A percentile compares a stretch with the other conserved stretches of the same genome.
Conservation (phyloP, 1,140 invertebrate species). For the Psix sp. region DNA sequence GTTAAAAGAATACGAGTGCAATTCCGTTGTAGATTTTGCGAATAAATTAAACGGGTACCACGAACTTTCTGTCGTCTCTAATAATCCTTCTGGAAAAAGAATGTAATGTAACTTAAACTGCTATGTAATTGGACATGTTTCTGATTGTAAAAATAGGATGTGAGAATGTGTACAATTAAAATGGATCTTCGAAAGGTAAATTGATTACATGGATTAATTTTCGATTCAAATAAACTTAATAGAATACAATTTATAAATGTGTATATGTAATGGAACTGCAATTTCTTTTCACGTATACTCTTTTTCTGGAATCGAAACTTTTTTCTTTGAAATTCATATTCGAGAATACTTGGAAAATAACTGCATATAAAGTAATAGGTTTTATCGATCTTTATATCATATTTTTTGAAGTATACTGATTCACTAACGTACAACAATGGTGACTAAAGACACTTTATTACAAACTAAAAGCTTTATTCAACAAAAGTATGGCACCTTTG, state of each 20-base stretch:
- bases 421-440: background rate
- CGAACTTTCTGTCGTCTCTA: constrained; percentile 12
- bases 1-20: constrained; percentile 22
- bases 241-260: background rate
- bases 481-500: background rate
- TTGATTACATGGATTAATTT: constrained; percentile 7
- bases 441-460: no score
- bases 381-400: constrained; percentile 28
- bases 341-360: constrained; percentile 24
- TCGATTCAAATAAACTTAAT: no score
- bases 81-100: constrained; percentile 4
- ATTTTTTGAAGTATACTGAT: constrained; percentile 14
- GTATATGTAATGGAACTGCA: background rate
- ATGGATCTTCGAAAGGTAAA: background rate
- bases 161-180: background rate
- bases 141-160: background rate
- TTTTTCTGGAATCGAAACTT: constrained; percentile 3
- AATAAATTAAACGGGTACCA: constrained; percentile 35
- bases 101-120: constrained; percentile 4
- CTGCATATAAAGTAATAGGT: constrained; percentile 10
- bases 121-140: constrained; percentile 10
- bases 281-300: constrained; percentile 1
- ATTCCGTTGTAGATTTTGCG: constrained; percentile 26
- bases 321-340: constrained; percentile 7
- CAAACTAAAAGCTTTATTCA: background rate